Conservation (phyloP, 2,888 invertebrate species). For the Zele albiditarsus region DNA sequence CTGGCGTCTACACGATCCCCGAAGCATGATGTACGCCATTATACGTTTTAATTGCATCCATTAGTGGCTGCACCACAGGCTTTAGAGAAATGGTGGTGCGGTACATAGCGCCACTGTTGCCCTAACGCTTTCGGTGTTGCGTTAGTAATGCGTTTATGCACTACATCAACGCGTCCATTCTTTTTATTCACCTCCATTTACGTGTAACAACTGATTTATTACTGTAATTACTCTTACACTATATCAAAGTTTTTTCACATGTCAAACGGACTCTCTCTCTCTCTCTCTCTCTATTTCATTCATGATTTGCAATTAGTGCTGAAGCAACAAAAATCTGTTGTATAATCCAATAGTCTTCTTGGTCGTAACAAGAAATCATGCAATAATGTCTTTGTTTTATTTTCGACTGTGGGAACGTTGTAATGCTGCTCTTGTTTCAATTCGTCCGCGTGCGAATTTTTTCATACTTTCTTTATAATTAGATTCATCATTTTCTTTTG, state of each 20-base stretch:
- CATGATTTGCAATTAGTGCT: background rate
- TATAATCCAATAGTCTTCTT: background rate
- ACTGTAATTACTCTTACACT: background rate
- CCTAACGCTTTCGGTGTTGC: constrained; percentile 3
- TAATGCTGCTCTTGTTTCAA: background rate
- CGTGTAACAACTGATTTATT: background rate
- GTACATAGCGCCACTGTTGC: constrained; percentile 18
- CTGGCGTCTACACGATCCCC: constrained; percentile 12
- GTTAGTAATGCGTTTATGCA: constrained; percentile 24
- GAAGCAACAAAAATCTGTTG: background rate
- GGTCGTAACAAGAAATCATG: background rate
- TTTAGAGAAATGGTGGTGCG: constrained; percentile 11
- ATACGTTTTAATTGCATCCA: constrained; percentile 70
- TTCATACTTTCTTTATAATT: background rate
- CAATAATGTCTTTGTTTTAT: background rate
- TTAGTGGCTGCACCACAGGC: constrained; percentile 52
- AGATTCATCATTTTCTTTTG: background rate
- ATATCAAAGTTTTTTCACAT: background rate
- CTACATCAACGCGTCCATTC: constrained; percentile 2
- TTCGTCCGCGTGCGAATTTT: background rate
- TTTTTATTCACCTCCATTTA: constrained; percentile 2
- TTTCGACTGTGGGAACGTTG: background rate
- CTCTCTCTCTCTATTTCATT: background rate
- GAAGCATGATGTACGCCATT: constrained; percentile 58
- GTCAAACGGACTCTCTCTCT: background rate